Evolutionary conservation across 2,797 vertebrate species (phyloP), one percentile per base, ranked within the genome.

Genomic region (Echiichthys vipera): DNA sequence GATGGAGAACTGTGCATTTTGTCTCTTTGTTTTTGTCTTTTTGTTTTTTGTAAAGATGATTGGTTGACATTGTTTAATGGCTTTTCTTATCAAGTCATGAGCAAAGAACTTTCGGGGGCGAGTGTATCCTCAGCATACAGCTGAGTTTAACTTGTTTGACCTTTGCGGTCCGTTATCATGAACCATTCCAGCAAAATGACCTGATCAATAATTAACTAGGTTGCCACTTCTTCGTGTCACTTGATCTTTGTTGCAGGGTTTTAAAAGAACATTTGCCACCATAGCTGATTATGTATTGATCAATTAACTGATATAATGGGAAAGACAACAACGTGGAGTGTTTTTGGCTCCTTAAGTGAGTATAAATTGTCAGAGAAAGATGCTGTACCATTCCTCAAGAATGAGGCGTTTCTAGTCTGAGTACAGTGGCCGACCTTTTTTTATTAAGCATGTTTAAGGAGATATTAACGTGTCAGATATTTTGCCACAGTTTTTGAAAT

Each of bases 121-220:
- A 82, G 22, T 36, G 54, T 49, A 40, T 37, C 76, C 51, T 72
- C 49, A 34, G 64, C 63, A 7, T 58, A 62, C 62, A 46, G 70
- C 73, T 74, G 83, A 37, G 65, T 66, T 65, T 46, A 55, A 66
- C 47, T 56, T 45, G 53, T 84, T 63, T 65, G 78, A 75, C 77
- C 77, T 39, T 32, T 65, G 50, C 5, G 69, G 80, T 79, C 74
- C 29, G 70, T 75, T 36, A 56, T 68, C 75, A 71, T 46, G 17
- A 81, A 88, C 71, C 89, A 90, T 92, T 93, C 89, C 90, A 79
- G 68, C 77, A 68, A 66, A 78, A 64, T 57, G 32, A 81, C 78
- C 70, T 67, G 78, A 87, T 74, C 61, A 76, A 64, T 78, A 67
- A 47, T 50, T 20, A 84, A 62, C 72, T 68, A 32, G 22, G 15